These are phyloP conservation scores for Sphyrna mokarran DNA, from an alignment of 2,113 vertebrate genomes.

Conservation along the genomic window DNA sequence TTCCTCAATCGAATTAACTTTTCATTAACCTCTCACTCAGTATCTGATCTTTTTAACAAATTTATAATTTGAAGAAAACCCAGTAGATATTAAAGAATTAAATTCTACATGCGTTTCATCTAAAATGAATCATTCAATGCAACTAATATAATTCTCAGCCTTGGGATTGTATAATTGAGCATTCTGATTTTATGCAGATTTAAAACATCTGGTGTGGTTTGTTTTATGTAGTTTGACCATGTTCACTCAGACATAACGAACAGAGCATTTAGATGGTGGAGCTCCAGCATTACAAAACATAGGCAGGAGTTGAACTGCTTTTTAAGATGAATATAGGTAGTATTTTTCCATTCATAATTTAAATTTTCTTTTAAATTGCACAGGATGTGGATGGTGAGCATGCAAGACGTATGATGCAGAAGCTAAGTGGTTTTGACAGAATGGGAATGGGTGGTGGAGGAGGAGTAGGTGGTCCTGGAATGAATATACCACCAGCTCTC, in stretches of 20 bases:
- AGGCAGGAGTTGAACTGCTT: background rate
- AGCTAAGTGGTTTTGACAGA: conserved; percentile 16
- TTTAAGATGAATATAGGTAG: background rate
- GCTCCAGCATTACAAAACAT: background rate
- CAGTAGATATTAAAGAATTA: background rate
- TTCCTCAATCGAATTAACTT: background rate
- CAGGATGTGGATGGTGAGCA: conserved; percentile 89
- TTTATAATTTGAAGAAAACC: background rate
- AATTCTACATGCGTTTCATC: background rate
- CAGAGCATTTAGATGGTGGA: background rate
- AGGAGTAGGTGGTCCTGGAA: conserved; percentile 46
- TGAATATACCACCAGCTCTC: conserved; percentile 87
- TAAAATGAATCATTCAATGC: background rate
- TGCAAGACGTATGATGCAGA: conserved; percentile 61
- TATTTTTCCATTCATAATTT: background rate
- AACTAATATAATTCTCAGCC: background rate
- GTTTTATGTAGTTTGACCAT: background rate
- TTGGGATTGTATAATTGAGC: background rate
- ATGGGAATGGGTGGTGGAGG: conserved; percentile 45
- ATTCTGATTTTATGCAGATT: background rate
- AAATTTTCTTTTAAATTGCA: background rate
- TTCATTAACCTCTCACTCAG: background rate
- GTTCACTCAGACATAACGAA: background rate
- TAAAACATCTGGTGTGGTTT: background rate
- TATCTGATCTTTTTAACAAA: background rate